Conservation (phyloP, 2,113 vertebrate species). For the Sylvietta virens region DNA sequence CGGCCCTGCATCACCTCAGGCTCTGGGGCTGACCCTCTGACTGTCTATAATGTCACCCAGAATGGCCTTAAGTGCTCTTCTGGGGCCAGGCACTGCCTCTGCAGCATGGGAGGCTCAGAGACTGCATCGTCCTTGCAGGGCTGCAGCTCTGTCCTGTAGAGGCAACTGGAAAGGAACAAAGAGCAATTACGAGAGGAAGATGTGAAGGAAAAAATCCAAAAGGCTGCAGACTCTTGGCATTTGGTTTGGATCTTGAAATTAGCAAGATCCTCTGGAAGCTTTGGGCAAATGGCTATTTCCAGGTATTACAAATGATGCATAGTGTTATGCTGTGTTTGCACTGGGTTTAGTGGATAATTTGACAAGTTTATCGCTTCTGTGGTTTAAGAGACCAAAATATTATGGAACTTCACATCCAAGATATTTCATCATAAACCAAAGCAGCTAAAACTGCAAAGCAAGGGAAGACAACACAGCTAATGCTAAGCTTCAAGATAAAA, state of each 20-base stretch:
- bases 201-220: background rate
- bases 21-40: background rate
- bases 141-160: background rate
- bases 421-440: slow-evolving; percentile 12
- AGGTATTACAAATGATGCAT: background rate
- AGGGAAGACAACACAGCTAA: background rate
- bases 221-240: background rate
- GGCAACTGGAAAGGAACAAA: background rate
- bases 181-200: background rate
- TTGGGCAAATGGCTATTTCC: background rate
- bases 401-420: background rate
- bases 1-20: background rate
- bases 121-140: background rate
- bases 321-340: background rate
- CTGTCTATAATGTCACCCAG: background rate
- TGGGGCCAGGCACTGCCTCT: background rate
- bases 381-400: background rate
- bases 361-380: slow-evolving; percentile 2
- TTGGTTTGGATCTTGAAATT: background rate
- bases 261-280: background rate
- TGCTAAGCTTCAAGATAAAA: slow-evolving; percentile 18
- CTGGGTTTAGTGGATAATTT: background rate
- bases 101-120: fast-evolving
- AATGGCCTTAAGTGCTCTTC: background rate
- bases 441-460: background rate